Conservation (phyloP, 2,113 vertebrate genomes). For the Anoura caudifer region DNA sequence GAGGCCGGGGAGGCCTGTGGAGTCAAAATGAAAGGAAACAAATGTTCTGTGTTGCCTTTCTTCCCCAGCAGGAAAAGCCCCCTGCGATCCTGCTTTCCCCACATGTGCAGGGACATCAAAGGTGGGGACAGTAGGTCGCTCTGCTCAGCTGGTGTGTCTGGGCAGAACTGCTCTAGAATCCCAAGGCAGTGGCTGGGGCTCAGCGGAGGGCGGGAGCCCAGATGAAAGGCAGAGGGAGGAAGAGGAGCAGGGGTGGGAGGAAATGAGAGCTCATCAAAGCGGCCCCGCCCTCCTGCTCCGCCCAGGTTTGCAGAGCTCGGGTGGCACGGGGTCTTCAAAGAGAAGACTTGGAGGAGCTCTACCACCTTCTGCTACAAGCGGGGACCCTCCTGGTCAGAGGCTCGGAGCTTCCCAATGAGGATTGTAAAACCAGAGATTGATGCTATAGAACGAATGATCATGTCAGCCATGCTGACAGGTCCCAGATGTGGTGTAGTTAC, state of each 20-base stretch:
- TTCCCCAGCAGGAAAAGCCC: not conserved
- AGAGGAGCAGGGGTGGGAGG: not conserved
- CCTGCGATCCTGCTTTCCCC: not conserved
- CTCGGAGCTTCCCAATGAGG: not conserved
- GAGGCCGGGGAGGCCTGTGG: not conserved
- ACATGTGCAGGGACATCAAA: not conserved
- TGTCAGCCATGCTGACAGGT: rapidly evolving
- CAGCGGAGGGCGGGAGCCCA: not conserved
- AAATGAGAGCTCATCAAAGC: not conserved
- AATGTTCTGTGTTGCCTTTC: not conserved
- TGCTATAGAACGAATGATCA: not conserved
- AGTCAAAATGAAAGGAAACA: not conserved
- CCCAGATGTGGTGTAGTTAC: rapidly evolving
- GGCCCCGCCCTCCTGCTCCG: not conserved
- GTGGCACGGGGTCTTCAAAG: not conserved
- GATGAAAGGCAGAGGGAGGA: not conserved
- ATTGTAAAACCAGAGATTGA: not conserved
- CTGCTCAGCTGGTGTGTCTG: not conserved
- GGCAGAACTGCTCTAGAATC: not conserved
- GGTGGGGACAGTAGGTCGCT: not conserved
- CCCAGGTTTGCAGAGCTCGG: not conserved
- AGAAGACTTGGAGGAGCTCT: not conserved
- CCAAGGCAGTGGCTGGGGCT: not conserved
- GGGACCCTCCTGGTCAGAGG: no score
- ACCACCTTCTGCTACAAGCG: not conserved